These are phyloP conservation scores for Conus canariensis DNA, from an alignment of 2,888 invertebrate genomes.

Conservation along the genomic window DNA sequence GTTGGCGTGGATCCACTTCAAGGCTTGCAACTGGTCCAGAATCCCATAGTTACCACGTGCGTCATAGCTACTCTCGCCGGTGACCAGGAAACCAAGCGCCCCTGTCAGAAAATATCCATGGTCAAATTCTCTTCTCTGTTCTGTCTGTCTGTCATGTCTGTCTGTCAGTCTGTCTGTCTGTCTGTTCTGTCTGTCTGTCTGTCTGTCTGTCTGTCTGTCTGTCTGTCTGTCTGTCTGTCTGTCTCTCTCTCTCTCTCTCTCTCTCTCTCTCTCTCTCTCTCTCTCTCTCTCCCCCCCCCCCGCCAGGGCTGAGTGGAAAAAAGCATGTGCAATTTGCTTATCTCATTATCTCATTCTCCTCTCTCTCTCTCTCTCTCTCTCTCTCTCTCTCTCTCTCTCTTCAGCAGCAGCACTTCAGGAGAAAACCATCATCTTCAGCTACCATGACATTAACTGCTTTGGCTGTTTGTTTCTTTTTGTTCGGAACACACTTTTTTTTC, in stretches of 20 bases:
- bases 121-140: background rate
- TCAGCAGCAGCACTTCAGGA: too few relatives aligned
- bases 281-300: too few relatives aligned
- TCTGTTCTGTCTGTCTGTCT: background rate
- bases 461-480: too few relatives aligned
- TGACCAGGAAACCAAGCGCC: slow-evolving; percentile 63
- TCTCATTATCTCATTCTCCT: too few relatives aligned
- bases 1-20: slow-evolving; percentile 48
- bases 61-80: slow-evolving; percentile 51
- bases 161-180: background rate
- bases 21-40: slow-evolving; percentile 62
- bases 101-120: slow-evolving; percentile 50
- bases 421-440: too few relatives aligned
- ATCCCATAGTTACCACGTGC: slow-evolving; percentile 66
- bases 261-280: background rate
- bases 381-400: too few relatives aligned
- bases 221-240: background rate
- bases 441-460: too few relatives aligned
- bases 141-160: background rate
- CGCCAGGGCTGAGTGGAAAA: too few relatives aligned
- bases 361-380: too few relatives aligned
- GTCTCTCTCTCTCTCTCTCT: background rate
- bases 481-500: too few relatives aligned
- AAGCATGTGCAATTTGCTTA: too few relatives aligned
- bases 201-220: too few relatives aligned